These are phyloP conservation scores for Megalops cyprinoides DNA, from an alignment of 2,797 vertebrate species.

Conservation along the genomic window DNA sequence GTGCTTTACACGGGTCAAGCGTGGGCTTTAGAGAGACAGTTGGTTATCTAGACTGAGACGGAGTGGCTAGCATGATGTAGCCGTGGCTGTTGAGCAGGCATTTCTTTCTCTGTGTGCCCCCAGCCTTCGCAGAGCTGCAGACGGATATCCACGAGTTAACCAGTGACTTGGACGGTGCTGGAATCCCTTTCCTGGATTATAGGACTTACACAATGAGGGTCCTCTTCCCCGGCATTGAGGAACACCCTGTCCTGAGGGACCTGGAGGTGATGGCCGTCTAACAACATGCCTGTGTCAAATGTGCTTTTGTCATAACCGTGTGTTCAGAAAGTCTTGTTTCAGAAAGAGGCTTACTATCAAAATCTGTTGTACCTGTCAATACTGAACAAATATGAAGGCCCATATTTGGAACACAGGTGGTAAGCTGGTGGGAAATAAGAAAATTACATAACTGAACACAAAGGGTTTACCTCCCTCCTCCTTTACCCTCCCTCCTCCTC, in stretches of 20 bases:
- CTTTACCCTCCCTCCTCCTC: too few relatives aligned
- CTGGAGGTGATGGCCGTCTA: slow-evolving; percentile 80
- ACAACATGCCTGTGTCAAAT: background rate
- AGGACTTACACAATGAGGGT: slow-evolving; percentile 96
- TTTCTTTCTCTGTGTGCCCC: background rate
- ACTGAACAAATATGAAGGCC: too few relatives aligned
- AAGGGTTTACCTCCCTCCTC: too few relatives aligned
- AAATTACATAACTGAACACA: too few relatives aligned
- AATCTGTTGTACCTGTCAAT: background rate
- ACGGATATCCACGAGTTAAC: slow-evolving; percentile 97
- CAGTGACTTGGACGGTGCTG: slow-evolving; percentile 92
- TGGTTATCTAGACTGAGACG: background rate
- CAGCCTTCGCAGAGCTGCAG: slow-evolving; percentile 97
- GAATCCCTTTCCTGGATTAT: slow-evolving; percentile 96
- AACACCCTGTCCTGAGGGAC: slow-evolving; percentile 93
- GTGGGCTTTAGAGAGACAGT: background rate
- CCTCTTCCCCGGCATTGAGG: slow-evolving; percentile 96
- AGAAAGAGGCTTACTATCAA: background rate
- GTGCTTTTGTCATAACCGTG: background rate
- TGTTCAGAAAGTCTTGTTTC: background rate
- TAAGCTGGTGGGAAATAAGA: too few relatives aligned
- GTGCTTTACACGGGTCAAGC: background rate
- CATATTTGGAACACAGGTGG: too few relatives aligned
- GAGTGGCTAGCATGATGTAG: background rate
- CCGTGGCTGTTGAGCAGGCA: background rate